These are phyloP conservation scores for Drosophila albomicans DNA, from an alignment of 1,140 invertebrate genomes.

Conservation along the genomic window DNA sequence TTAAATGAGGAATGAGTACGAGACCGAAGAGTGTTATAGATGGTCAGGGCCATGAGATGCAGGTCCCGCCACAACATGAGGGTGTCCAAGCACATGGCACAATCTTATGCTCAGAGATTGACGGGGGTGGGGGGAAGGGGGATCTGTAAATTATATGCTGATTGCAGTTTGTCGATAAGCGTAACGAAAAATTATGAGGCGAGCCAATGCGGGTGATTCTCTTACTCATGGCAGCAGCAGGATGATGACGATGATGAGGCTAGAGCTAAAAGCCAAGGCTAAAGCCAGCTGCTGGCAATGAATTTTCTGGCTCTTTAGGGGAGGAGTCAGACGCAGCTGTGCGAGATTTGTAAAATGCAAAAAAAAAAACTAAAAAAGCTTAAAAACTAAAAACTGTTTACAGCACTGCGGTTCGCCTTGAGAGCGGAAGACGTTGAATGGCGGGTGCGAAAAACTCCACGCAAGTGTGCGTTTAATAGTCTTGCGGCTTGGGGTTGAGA, in stretches of 20 bases:
- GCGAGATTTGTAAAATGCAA: conserved; percentile 71
- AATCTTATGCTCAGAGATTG: background rate
- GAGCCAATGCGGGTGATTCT: conserved; percentile 60
- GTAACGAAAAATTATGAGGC: conserved; percentile 71
- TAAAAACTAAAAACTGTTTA: conserved; percentile 40
- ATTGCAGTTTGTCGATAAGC: conserved; percentile 78
- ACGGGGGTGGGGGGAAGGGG: background rate
- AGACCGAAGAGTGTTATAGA: background rate
- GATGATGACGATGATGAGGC: background rate
- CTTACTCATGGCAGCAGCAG: conserved; percentile 3
- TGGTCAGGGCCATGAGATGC: conserved; percentile 54
- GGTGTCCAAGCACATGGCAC: conserved; percentile 43
- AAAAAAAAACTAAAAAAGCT: conserved; percentile 37
- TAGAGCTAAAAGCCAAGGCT: conserved; percentile 21
- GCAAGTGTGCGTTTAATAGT: conserved; percentile 80
- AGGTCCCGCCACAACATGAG: conserved; percentile 40
- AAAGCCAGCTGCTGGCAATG: conserved; percentile 43
- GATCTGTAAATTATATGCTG: conserved; percentile 76
- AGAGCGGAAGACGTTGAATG: conserved; percentile 32
- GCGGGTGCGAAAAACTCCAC: conserved; percentile 69
- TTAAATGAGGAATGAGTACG: conserved; percentile 60
- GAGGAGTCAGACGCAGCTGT: conserved; percentile 56
- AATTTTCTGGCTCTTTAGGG: conserved; percentile 15
- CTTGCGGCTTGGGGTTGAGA: conserved; percentile 40
- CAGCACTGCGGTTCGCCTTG: conserved; percentile 36